phyloP scores from a whole-genome alignment of 1,140 invertebrate genomes.

The Andrena cerasifolii region DNA sequence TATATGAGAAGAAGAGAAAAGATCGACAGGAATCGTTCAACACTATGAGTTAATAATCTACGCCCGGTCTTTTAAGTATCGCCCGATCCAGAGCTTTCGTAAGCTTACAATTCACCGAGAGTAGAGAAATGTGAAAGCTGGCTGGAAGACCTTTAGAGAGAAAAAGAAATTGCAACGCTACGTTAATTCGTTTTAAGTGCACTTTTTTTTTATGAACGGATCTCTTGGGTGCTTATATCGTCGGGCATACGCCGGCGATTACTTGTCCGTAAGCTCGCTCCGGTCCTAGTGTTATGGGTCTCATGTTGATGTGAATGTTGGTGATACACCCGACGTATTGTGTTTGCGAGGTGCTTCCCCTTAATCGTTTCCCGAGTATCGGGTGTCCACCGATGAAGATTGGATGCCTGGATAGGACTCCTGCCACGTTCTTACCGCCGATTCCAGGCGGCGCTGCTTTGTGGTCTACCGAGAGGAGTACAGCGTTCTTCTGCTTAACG shows the following conservation, averaged over 20 bases:
- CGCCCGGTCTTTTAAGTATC: not conserved
- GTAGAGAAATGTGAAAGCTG: not conserved
- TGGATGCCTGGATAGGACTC: slow-evolving; percentile 91
- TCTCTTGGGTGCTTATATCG: slow-evolving; percentile 82
- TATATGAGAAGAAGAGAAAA: not conserved
- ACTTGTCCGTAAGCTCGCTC: slow-evolving; percentile 86
- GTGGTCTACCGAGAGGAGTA: slow-evolving; percentile 91
- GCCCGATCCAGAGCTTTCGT: not conserved
- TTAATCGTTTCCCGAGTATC: slow-evolving; percentile 81
- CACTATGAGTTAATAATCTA: not conserved
- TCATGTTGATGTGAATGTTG: slow-evolving; percentile 87
- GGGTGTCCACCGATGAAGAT: slow-evolving; percentile 95
- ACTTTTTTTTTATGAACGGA: not conserved
- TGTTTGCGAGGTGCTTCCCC: slow-evolving; percentile 84
- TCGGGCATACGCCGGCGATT: slow-evolving; percentile 88
- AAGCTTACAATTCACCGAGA: not conserved
- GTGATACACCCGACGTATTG: slow-evolving; percentile 93
- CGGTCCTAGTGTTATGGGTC: slow-evolving; percentile 84
- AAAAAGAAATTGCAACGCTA: slow-evolving; percentile 3
- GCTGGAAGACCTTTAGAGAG: not conserved
- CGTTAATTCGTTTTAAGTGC: not conserved
- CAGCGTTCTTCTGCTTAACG: slow-evolving; percentile 91
- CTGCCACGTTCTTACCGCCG: slow-evolving; percentile 85
- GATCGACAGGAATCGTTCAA: slow-evolving; percentile 12
- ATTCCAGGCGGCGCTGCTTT: slow-evolving; percentile 86